Evolutionary conservation across 2,888 invertebrate species (phyloP), one percentile per base, ranked within the genome.

Genomic region (Orthosia gracilis): DNA sequence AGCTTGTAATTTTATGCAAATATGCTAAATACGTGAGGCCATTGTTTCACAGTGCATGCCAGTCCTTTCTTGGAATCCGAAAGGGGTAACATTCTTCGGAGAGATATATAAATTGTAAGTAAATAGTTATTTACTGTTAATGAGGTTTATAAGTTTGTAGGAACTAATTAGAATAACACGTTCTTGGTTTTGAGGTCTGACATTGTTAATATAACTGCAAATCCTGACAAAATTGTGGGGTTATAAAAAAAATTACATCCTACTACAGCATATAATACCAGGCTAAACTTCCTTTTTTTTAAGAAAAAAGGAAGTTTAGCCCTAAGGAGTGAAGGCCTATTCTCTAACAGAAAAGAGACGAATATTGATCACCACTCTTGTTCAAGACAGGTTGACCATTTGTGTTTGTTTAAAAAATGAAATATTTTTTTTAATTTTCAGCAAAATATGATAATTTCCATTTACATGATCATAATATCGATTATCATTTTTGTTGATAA

Each of bases 1-100:
- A 83, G 78, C 82, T 85, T 82, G 82, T 91, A 93, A 92, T 90
- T 90, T 88, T 87, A 83, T 89, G 90, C 85, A 88, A 92, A 92
- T 87, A 89, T 84, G 81, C 77, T 82, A 78, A 85, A 76, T 83
- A 85, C 82, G 88, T 89, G 90, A 26, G 61, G 17, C 74, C 50
- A 70, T 83, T 76, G 78, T 78, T 72, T 68, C 63, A 40, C 69
- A 73, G 66, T 85, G 81, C 74, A 80, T 69, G 58, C 49, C 78
- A 88, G 83, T 85, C 64, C 61, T 59, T 87, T 85, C 87, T 83
- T 77, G 55, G 85, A 80, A 85, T 80, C 65, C 40, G 73, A 69
- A 78, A 83, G 65, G 75, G 62, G 61, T 58, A 31, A 73, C 68
- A 64, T 83, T 87, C 69, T 75, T 67, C 26, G 52, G 59, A 58